Evolutionary conservation across 2,888 invertebrate species (phyloP).

Genomic region (Leptopilina myrica): DNA sequence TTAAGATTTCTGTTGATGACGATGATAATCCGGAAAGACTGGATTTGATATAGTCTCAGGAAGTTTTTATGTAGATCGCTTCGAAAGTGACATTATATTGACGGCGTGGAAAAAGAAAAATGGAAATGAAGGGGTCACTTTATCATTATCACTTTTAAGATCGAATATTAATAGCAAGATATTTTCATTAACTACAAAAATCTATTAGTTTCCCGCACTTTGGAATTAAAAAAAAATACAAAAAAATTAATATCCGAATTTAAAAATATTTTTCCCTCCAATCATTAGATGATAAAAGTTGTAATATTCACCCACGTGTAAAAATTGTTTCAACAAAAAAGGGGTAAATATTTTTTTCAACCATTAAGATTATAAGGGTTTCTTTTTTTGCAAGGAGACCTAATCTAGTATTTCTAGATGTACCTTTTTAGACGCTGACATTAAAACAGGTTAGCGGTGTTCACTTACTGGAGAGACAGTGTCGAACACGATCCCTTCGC

Average conservation of each 20-base stretch:
- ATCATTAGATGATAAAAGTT: too few species aligned
- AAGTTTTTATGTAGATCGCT: slow-evolving; percentile 23
- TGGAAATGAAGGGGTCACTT: slow-evolving; percentile 33
- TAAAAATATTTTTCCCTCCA: too few species aligned
- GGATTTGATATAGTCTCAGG: slow-evolving; percentile 1
- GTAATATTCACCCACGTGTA: too few species aligned
- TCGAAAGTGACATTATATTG: slow-evolving; percentile 24
- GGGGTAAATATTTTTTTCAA: neutral
- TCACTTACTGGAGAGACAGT: slow-evolving; percentile 14
- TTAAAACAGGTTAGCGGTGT: slow-evolving; percentile 36
- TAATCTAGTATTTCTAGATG: slow-evolving; percentile 21
- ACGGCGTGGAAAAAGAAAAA: neutral
- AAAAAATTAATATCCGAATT: too few species aligned
- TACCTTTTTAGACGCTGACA: slow-evolving; percentile 25
- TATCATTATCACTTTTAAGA: slow-evolving; percentile 59
- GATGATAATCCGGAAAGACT: slow-evolving; percentile 19
- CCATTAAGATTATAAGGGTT: too few species aligned
- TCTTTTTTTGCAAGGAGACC: neutral
- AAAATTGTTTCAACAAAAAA: neutral
- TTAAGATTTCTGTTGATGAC: slow-evolving; percentile 17
- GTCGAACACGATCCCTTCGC: slow-evolving; percentile 35
- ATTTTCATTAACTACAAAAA: too few species aligned
- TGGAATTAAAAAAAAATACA: too few species aligned
- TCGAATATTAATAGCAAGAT: slow-evolving; percentile 44
- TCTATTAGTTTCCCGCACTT: too few species aligned